Evolutionary conservation across 2,113 vertebrate genomes (phyloP).

Genomic region (Holacanthus passer): DNA sequence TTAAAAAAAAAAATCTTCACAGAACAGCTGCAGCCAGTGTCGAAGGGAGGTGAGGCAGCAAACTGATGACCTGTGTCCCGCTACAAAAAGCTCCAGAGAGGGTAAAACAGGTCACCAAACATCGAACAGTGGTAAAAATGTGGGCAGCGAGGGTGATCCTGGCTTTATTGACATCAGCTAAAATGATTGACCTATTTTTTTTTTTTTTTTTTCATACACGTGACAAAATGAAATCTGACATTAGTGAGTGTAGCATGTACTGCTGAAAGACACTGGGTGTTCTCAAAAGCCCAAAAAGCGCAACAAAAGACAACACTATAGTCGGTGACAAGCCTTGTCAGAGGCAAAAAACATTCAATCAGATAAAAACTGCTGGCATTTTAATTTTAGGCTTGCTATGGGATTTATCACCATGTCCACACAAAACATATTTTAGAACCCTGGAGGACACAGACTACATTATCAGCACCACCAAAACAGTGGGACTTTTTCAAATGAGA

Average conservation of each 20-base stretch:
- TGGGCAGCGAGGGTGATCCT: background rate
- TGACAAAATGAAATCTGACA: background rate
- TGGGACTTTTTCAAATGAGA: background rate
- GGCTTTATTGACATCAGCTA: conserved; percentile 21
- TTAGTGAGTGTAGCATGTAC: background rate
- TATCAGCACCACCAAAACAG: background rate
- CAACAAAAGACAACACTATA: background rate
- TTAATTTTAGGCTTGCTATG: background rate
- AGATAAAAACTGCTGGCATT: background rate
- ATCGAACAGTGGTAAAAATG: background rate
- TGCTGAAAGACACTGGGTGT: background rate
- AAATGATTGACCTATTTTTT: conserved; percentile 16
- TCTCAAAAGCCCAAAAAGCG: background rate
- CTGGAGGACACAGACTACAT: background rate
- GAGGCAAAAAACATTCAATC: background rate
- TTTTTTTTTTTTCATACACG: background rate
- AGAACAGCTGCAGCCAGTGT: conserved; percentile 1
- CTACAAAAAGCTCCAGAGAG: background rate
- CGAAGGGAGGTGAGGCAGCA: conserved; percentile 11
- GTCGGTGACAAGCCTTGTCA: background rate
- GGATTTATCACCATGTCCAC: background rate
- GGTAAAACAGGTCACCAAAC: conserved; percentile 19
- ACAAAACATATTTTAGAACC: conserved; percentile 1
- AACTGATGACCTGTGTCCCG: conserved; percentile 13
- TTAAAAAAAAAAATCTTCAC: conserved; percentile 50